Evolutionary conservation across 2,113 vertebrate species (phyloP), one percentile per base, ranked within the genome.

Genomic region (Trichechus manatus): DNA sequence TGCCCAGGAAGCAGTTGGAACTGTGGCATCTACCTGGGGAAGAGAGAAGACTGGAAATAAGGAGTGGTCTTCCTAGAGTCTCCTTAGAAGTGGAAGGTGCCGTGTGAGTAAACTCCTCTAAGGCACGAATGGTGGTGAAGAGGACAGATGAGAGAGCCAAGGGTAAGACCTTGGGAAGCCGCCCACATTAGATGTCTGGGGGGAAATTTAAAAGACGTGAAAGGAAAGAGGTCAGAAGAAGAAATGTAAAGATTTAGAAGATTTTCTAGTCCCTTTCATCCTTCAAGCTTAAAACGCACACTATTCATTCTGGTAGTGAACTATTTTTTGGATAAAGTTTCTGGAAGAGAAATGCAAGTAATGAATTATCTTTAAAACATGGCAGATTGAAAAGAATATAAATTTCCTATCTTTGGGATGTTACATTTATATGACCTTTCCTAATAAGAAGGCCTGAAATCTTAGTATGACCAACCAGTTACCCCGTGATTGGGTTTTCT

Each of bases 311-410:
- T 95, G 68, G 2, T 63, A 79, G 20, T 87, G 59, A 74, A 7
- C 68, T 39, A 39, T 92, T 39, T 87, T 96, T 90, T 86, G 7
- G 13, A 53, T 87, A 83, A 85, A 82, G 63, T 78, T 90, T 81
- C 53, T 93, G 50, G 31, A 86, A 36, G 63, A 96, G 61, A 97
- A 87, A 53, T 80, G n/a, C 15, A 91, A 80, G 63, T 78, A 86
- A 50, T 93, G 2, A 64, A 31, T 89, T 92, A 31, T 68, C 31
- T 92, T 96, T 87, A 66, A 25, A 61, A 70, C 39, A 59, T 75
- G 47, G n/a, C 63, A 78, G 33, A 33, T 42, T 89, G 53, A 72
- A 81, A 89, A 89, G 44, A 72, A 74, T 47, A 6, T 59, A 53
- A 42, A 29, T 75, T 70, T 77, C 80, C n/a, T 82, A 0, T 80